Base-by-base conservation (phyloP, 1,140 invertebrate species). In the Achroia grisella region DNA sequence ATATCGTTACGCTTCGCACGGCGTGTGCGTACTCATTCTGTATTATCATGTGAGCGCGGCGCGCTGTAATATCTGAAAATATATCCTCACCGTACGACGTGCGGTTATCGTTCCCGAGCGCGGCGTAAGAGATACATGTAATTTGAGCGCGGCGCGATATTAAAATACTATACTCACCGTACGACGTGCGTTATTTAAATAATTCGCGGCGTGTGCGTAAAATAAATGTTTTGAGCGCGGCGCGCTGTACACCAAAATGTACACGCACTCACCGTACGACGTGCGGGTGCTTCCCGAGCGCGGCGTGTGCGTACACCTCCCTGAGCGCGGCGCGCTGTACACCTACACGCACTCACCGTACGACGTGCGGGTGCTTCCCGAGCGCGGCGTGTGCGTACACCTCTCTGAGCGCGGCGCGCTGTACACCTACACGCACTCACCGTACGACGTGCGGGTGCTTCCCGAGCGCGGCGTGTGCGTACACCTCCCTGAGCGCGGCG, bases 1-100 rank as follows among this genome's bases (percentile, higher is more conserved):
- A n/a, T n/a, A n/a, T n/a, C n/a, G n/a, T n/a, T n/a, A n/a, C n/a
- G n/a, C n/a, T n/a, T n/a, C n/a, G n/a, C n/a, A n/a, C n/a, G n/a
- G n/a, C n/a, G n/a, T n/a, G n/a, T n/a, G n/a, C n/a, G 72, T 93
- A 97, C 74, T 97, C 95, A 66, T 95, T 97, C 76, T 97, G 96
- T 45, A 97, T 97, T 31, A 95, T 92, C 93, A 97, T 95, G 65
- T 96, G 94, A 70, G 95, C 93, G 65, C 96, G 96, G 97, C 1
- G 95, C 95, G 0, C 95, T 96, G 80, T 95, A 97, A 66, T 97
- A 97, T 33, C 95, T 89, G 57, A 1, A n/a, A n/a, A n/a, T n/a
- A n/a, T n/a, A n/a, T n/a, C n/a, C n/a, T n/a, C n/a, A n/a, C n/a
- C n/a, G n/a, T n/a, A n/a, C n/a, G n/a, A n/a, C n/a, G n/a, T n/a